Evolutionary conservation across 2,797 vertebrate species (phyloP).

Genomic region (Picus viridis): DNA sequence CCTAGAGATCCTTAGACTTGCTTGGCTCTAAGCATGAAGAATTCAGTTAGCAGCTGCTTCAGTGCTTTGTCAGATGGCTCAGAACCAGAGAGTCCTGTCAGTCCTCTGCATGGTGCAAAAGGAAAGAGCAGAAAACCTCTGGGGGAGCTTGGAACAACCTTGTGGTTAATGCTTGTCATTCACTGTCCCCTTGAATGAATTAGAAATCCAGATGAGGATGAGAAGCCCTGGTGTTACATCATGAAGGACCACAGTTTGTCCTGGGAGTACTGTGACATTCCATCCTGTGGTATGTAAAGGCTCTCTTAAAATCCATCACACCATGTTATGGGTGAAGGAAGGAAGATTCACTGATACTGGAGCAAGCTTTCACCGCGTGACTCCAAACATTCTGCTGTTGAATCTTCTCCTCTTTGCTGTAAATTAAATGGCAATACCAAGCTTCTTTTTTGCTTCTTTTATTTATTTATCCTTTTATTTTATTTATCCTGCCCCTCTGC

Average conservation of each 20-base stretch:
- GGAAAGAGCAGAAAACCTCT: neutral
- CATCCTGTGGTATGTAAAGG: constrained; percentile 76
- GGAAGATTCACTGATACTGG: neutral
- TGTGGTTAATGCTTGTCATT: constrained; percentile 5
- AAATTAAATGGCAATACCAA: neutral
- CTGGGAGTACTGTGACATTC: constrained; percentile 90
- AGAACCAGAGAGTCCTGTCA: neutral
- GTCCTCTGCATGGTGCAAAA: neutral
- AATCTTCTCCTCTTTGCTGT: neutral
- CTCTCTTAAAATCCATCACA: neutral
- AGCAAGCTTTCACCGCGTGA: neutral
- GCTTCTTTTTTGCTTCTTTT: neutral
- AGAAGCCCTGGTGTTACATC: constrained; percentile 92
- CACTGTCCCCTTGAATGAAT: neutral
- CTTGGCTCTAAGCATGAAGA: neutral
- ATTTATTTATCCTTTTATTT: too few species aligned
- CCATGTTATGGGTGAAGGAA: neutral
- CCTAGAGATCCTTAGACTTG: neutral
- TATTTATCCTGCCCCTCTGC: too few species aligned
- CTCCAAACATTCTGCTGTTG: neutral
- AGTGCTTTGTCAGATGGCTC: neutral
- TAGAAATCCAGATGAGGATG: constrained; percentile 92
- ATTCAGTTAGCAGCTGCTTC: neutral
- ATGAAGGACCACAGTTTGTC: constrained; percentile 84
- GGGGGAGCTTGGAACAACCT: neutral